These are phyloP conservation scores for Montipora foliosa DNA, from an alignment of 64 coral and sea anemone species.

Conservation along the genomic window DNA sequence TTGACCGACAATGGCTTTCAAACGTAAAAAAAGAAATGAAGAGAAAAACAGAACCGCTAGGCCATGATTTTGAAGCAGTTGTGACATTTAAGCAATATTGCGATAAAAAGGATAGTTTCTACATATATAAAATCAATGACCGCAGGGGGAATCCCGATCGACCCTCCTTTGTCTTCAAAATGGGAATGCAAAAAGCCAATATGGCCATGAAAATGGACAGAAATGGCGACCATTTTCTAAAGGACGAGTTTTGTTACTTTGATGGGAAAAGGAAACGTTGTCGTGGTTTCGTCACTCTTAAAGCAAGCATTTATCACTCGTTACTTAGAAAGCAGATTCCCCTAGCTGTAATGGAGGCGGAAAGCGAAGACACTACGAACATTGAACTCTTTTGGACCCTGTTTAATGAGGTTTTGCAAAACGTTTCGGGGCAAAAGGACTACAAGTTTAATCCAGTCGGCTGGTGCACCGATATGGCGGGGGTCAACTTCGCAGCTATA, in stretches of 20 bases:
- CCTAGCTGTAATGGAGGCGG: constrained; percentile 64
- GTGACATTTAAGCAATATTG: constrained; percentile 70
- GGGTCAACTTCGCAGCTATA: constrained; percentile 40
- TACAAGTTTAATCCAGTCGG: constrained; percentile 26
- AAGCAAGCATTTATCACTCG: constrained; percentile 77
- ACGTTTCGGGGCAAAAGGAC: background rate
- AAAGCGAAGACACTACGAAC: constrained; percentile 29
- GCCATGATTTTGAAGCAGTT: constrained; percentile 67
- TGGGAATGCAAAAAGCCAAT: constrained; percentile 48
- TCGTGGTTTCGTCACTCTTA: constrained; percentile 43
- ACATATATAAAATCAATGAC: constrained; percentile 74
- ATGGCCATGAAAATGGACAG: constrained; percentile 53
- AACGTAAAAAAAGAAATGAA: constrained; percentile 68
- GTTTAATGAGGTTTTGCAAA: constrained; percentile 63
- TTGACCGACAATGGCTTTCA: constrained; percentile 33
- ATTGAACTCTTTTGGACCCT: constrained; percentile 59
- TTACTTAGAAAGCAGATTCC: constrained; percentile 49
- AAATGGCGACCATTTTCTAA: constrained; percentile 28
- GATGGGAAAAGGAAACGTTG: constrained; percentile 56
- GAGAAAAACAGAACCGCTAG: constrained; percentile 28
- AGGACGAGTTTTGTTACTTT: constrained; percentile 59
- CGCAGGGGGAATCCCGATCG: constrained; percentile 56
- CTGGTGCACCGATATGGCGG: constrained; percentile 54
- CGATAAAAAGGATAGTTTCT: constrained; percentile 53
- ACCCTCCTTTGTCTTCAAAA: constrained; percentile 78